Conservation (phyloP, 2,797 vertebrate genomes). For the Triplophysa bombifrons region DNA sequence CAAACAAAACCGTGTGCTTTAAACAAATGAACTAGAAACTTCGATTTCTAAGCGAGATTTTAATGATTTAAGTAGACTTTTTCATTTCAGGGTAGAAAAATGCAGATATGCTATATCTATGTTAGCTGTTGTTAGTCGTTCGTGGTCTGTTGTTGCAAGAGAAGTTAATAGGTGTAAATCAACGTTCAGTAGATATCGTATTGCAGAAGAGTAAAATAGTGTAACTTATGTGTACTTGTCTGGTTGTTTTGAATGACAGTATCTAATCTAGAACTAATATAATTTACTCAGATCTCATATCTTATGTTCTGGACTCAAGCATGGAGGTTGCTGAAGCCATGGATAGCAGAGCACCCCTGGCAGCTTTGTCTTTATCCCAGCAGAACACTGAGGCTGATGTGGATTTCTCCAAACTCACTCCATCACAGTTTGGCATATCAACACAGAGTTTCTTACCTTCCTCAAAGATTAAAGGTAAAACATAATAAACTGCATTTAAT, state of each 20-base stretch:
- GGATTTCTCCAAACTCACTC: constrained; percentile 69
- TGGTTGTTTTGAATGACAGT: not conserved
- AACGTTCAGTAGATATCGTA: not conserved
- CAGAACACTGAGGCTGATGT: constrained; percentile 40
- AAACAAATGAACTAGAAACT: too few species aligned
- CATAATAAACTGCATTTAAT: not conserved
- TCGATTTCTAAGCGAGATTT: too few species aligned
- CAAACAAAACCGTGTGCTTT: too few species aligned
- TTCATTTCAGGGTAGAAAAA: too few species aligned
- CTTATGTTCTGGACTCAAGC: constrained; percentile 18
- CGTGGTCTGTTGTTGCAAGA: not conserved
- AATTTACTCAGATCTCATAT: constrained; percentile 11
- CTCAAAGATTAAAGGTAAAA: constrained; percentile 68
- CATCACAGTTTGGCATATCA: constrained; percentile 74
- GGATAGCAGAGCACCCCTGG: constrained; percentile 37
- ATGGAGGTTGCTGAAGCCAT: constrained; percentile 29
- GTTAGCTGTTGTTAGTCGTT: not conserved
- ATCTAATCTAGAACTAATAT: not conserved
- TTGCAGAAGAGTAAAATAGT: not conserved
- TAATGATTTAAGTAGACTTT: too few species aligned
- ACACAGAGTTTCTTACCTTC: constrained; percentile 70
- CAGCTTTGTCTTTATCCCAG: constrained; percentile 24
- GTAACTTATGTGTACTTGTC: not conserved
- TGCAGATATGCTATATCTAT: not conserved
- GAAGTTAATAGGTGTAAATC: not conserved